Evolutionary conservation across 2,113 vertebrate species (phyloP).

Genomic region (Stegostoma tigrinum): DNA sequence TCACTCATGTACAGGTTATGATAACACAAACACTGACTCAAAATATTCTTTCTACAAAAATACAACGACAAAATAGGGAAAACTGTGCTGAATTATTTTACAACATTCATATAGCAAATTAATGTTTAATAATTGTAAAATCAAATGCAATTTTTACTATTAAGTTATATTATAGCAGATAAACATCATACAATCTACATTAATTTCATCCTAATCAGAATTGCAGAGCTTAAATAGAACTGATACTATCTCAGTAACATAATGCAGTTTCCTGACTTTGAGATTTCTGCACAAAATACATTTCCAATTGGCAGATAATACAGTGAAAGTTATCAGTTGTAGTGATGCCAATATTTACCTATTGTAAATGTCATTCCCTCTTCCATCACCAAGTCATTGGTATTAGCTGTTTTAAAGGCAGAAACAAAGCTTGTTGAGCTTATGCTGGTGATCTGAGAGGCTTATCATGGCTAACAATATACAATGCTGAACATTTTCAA

Average conservation of each 20-base stretch:
- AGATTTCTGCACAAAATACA: neutral
- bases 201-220: neutral
- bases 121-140: neutral
- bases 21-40: neutral
- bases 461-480: neutral
- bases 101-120: neutral
- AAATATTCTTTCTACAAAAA: constrained; percentile 5
- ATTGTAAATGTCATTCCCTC: constrained; percentile 72
- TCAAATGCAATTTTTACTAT: constrained; percentile 4
- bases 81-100: neutral
- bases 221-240: neutral
- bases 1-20: neutral
- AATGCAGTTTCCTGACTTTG: neutral
- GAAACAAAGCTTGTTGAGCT: constrained; percentile 2
- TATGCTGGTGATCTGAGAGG: neutral
- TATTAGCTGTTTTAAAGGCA: constrained; percentile 55
- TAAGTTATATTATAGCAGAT: neutral
- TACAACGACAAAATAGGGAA: neutral
- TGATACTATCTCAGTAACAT: neutral
- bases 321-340: neutral
- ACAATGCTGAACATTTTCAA: neutral
- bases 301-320: neutral
- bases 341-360: constrained; percentile 53
- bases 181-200: neutral
- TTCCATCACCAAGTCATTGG: constrained; percentile 60